Base-by-base conservation (phyloP, 2,113 vertebrate genomes). In the Eulemur rufifrons region DNA sequence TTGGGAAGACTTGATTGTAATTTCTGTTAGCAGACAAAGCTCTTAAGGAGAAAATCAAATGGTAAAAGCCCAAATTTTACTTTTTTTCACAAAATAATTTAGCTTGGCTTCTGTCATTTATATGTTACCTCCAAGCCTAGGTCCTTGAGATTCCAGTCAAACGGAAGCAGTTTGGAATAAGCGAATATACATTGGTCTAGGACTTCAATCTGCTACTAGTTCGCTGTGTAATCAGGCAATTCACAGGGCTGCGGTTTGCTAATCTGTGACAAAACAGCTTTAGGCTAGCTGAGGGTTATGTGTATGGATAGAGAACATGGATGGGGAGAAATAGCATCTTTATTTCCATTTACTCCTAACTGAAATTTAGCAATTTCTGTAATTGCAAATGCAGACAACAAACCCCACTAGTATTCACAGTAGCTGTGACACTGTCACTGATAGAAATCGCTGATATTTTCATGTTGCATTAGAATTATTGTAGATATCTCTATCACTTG, bases 71-170 rank as follows among this genome's bases (percentile, higher is more conserved):
- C 39, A 84, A 52, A 52, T 76, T 96, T 93, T 84, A 92, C 21
- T 80, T 92, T 91, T 95, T 34, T 39, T 87, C 45, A 45, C 29
- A 91, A 71, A 89, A 96, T 94, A 95, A 78, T 71, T 91, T 95
- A 56, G 50, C 50, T 87, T 73, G 52, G 42, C 20, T 78, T 88
- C 37, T n/a, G 34, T 89, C 39, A 93, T 74, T 94, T 80, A 50
- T 71, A 14, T 77, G 47, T 68, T 90, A 39, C 25, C 13, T 61
- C 69, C 1, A 52, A 93, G 27, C 50, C 32, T 93, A 61, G 20
- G 27, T 86, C 64, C 45, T 85, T 76, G 50, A 78, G 15, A 94
- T 86, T 93, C 37, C 27, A 74, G 42, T 42, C 32, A 52, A 61
- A 8, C 88, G 27, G 37, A 86, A n/a, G 27, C 59, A 54, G 34